Percentiles rank a stretch among this genome's conserved stretches.
Evolutionary conservation across 2,113 vertebrate species (phyloP).

Genomic region (Balaeniceps rex): DNA sequence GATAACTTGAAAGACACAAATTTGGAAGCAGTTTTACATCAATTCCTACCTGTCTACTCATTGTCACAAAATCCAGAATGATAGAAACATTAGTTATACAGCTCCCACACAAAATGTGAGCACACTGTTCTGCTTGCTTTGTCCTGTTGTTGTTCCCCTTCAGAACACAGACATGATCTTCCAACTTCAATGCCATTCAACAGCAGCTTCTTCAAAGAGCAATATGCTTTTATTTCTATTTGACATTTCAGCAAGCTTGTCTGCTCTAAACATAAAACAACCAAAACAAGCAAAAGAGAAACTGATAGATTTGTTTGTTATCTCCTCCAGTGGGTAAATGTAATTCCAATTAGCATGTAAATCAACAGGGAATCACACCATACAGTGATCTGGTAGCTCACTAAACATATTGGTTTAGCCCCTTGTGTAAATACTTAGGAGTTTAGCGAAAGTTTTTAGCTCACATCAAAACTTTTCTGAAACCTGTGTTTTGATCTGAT

Average conservation of each 20-base stretch:
- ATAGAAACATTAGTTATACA: background rate
- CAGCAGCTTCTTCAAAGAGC: background rate
- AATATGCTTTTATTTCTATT: background rate
- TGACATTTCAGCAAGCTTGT: background rate
- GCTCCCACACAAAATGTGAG: background rate
- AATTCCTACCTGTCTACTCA: background rate
- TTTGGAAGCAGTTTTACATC: background rate
- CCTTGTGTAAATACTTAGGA: background rate
- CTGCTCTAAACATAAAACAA: background rate
- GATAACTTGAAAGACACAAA: background rate
- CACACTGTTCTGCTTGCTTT: background rate
- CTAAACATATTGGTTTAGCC: background rate
- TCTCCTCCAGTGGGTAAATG: background rate
- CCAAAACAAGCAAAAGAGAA: background rate
- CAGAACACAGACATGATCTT: background rate
- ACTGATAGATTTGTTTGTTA: background rate
- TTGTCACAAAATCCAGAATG: background rate
- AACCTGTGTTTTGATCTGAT: background rate
- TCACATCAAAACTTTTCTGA: background rate
- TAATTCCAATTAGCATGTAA: background rate
- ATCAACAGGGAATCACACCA: background rate
- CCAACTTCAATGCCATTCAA: background rate
- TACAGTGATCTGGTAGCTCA: background rate
- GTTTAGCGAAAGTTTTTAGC: background rate
- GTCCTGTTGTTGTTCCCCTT: background rate